phyloP scores from a whole-genome alignment of 2,888 invertebrate species.

The Limnephilus auricula region DNA sequence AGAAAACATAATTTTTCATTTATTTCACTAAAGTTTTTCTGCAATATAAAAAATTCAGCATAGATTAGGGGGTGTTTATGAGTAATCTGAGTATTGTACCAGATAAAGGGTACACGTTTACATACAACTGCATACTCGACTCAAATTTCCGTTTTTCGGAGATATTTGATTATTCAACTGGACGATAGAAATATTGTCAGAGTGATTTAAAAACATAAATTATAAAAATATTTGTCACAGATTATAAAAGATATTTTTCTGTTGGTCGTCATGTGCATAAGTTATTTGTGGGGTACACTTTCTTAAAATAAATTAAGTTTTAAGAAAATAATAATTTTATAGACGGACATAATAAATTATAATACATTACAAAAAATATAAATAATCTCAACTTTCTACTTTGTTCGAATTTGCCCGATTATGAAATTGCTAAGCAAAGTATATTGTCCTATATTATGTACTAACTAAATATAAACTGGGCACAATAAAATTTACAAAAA shows the following conservation, averaged over 20 bases:
- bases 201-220: not conserved
- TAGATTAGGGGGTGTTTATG: too few relatives aligned
- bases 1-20: too few relatives aligned
- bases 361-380: not conserved
- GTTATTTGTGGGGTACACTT: not conserved
- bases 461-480: too few relatives aligned
- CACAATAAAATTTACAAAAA: not conserved
- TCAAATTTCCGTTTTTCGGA: too few relatives aligned
- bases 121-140: too few relatives aligned
- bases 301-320: not conserved
- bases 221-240: not conserved
- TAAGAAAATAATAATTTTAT: not conserved
- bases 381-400: not conserved
- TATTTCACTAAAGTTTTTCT: too few relatives aligned
- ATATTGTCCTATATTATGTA: not conserved
- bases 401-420: not conserved
- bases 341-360: not conserved
- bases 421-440: not conserved
- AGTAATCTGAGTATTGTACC: too few relatives aligned
- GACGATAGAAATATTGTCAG: too few relatives aligned
- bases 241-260: not conserved
- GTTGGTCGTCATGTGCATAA: not conserved
- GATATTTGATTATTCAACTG: too few relatives aligned
- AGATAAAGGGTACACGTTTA: too few relatives aligned
- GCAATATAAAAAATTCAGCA: too few relatives aligned